Evolutionary conservation across 2,113 vertebrate species (phyloP).

Genomic region (Fulmarus glacialis): DNA sequence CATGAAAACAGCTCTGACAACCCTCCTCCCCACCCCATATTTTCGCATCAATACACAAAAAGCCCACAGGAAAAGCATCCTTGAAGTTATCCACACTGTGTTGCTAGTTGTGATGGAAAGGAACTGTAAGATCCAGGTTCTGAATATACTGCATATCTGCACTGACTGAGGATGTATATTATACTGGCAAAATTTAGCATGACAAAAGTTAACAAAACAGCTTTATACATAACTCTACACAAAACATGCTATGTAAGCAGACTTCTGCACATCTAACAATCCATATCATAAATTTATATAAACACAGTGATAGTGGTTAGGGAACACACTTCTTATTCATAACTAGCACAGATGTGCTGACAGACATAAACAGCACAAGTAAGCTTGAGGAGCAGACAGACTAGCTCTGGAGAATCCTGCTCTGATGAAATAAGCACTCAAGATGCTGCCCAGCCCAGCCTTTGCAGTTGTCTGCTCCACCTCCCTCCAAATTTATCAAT

Average conservation of each 20-base stretch:
- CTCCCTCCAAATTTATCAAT: neutral
- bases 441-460: neutral
- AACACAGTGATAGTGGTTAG: neutral
- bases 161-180: neutral
- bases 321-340: neutral
- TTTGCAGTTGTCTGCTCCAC: neutral
- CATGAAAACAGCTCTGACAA: neutral
- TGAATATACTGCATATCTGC: neutral
- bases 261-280: neutral
- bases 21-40: neutral
- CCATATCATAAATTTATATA: neutral
- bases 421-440: neutral
- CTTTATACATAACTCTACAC: neutral
- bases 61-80: neutral
- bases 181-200: neutral
- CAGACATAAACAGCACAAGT: neutral
- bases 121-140: neutral
- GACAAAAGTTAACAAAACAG: fast-evolving
- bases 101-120: neutral
- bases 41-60: neutral
- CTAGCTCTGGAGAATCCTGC: neutral
- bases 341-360: neutral
- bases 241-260: neutral
- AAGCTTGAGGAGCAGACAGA: neutral
- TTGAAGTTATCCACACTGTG: neutral